Conservation (phyloP, 2,797 vertebrate genomes). For the Tokudaia tokunoshimensis region DNA sequence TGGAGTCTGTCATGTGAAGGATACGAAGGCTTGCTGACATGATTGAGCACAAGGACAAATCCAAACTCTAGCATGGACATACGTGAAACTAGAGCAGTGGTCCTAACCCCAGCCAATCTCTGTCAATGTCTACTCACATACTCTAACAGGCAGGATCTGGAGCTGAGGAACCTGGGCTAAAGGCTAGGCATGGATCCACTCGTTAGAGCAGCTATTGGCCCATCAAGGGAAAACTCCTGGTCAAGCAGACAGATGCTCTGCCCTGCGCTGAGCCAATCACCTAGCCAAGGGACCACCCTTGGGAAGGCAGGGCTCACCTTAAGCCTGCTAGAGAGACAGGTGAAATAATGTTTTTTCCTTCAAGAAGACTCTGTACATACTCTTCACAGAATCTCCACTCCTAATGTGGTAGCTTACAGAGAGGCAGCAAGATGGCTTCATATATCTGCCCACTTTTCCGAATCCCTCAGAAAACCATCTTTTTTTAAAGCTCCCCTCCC, state of each 20-base stretch:
- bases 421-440: not conserved
- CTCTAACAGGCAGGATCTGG: not conserved
- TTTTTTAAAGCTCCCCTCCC: not conserved
- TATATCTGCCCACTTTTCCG: not conserved
- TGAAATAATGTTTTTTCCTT: too few species aligned
- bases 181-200: not conserved
- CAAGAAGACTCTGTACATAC: not conserved
- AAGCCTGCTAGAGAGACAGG: not conserved
- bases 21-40: not conserved
- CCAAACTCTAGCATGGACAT: not conserved
- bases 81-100: too few species aligned
- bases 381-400: not conserved
- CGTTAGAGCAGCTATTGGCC: not conserved
- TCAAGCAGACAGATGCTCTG: not conserved
- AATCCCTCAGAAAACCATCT: not conserved
- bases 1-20: not conserved
- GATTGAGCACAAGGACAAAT: not conserved
- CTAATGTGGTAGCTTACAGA: not conserved
- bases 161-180: fast-evolving
- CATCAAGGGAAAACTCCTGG: not conserved
- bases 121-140: not conserved
- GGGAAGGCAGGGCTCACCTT: not conserved
- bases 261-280: not conserved
- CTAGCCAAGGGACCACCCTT: not conserved
- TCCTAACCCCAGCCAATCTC: not conserved